phyloP scores from a whole-genome alignment of 2,797 vertebrate genomes.

The Crocodylus rhombifer region DNA sequence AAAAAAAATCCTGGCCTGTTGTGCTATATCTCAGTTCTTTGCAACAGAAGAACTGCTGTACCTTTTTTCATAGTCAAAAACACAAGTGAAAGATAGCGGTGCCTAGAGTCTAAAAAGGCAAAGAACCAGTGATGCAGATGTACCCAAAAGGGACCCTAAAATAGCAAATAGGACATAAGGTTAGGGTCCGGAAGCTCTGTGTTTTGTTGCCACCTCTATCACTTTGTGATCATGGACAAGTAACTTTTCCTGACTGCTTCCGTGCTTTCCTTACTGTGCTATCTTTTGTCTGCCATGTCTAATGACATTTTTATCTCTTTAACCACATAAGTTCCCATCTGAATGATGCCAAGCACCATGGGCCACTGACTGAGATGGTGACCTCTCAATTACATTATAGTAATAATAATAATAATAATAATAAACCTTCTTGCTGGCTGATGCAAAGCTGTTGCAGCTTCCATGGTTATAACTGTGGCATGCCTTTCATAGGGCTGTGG shows the following conservation, averaged over 20 bases:
- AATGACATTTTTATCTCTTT: background rate
- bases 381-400: background rate
- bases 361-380: background rate
- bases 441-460: background rate
- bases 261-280: background rate
- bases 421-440: background rate
- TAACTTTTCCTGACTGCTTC: background rate
- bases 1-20: too few species aligned
- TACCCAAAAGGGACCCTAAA: background rate
- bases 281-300: background rate
- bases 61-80: too few species aligned
- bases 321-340: background rate
- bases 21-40: too few species aligned
- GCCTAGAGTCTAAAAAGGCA: too few species aligned
- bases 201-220: background rate
- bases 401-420: background rate
- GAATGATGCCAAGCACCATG: background rate
- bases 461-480: background rate
- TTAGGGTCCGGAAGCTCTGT: background rate
- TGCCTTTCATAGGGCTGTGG: background rate
- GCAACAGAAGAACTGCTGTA: too few species aligned
- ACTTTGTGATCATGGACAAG: background rate
- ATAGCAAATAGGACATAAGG: background rate
- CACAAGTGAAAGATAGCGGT: too few species aligned
- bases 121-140: too few species aligned